phyloP scores from a whole-genome alignment of 1,140 invertebrate species.

The Aphis gossypii region DNA sequence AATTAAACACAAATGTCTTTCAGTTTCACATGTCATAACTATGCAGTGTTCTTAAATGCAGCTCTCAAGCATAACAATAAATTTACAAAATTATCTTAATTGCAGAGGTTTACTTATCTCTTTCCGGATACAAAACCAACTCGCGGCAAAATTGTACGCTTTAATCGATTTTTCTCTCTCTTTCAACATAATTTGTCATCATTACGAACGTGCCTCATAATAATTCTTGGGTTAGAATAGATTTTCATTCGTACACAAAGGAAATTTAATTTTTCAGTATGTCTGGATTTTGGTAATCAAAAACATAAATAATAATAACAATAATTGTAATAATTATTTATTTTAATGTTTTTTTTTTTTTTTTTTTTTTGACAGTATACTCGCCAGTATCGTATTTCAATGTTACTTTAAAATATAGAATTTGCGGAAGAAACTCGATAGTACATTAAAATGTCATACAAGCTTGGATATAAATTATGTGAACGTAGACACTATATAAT shows the following conservation, averaged over 20 bases:
- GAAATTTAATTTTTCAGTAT: not conserved
- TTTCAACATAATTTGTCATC: conserved; percentile 6
- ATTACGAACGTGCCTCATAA: not conserved
- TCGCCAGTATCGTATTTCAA: conserved; percentile 6
- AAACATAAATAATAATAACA: not conserved
- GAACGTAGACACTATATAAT: not conserved
- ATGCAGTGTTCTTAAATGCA: not conserved
- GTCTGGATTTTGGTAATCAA: not conserved
- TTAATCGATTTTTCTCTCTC: conserved; percentile 27
- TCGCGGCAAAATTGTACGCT: not conserved
- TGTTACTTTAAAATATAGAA: not conserved
- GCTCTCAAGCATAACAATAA: not conserved
- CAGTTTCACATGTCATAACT: not conserved
- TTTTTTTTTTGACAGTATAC: not conserved
- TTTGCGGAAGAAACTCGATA: conserved; percentile 27
- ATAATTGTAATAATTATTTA: not conserved
- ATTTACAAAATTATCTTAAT: conserved; percentile 14
- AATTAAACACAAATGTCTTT: not conserved
- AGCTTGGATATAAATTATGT: conserved; percentile 3
- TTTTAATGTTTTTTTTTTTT: not conserved
- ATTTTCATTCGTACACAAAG: not conserved
- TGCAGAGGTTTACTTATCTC: not conserved
- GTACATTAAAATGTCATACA: not conserved
- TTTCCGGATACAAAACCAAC: not conserved
- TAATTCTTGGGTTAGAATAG: not conserved